A percentile compares a stretch with the other conserved stretches of the same genome.
These are phyloP conservation scores for Motacilla tschutschensis DNA, from an alignment of 2,113 vertebrate genomes.

Conservation along the genomic window DNA sequence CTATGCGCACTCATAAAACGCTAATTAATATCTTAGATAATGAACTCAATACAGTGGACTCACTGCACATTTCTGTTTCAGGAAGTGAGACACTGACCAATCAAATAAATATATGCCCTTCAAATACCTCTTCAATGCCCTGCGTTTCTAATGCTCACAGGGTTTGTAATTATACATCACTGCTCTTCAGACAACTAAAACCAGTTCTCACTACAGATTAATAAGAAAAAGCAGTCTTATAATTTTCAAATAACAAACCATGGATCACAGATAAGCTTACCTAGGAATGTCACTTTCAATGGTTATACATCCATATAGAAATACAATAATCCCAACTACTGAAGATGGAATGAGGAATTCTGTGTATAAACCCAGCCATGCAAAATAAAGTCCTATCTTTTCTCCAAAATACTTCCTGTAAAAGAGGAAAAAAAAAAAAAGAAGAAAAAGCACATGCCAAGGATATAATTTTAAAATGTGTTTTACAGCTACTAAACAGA, in stretches of 20 bases:
- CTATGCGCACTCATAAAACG: background rate
- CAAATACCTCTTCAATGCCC: background rate
- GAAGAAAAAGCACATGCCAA: background rate
- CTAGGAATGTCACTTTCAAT: conserved; percentile 92
- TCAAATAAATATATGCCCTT: background rate
- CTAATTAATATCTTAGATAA: background rate
- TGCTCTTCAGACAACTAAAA: background rate
- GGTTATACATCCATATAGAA: conserved; percentile 92
- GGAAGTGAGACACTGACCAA: background rate
- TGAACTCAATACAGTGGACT: background rate
- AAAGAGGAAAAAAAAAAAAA: background rate
- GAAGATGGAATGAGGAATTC: conserved; percentile 93
- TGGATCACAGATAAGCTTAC: conserved; percentile 62
- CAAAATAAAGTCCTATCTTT: conserved; percentile 97
- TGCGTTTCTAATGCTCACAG: background rate
- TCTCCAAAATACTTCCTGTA: conserved; percentile 97
- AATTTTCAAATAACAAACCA: background rate
- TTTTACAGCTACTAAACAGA: background rate
- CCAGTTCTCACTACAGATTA: background rate
- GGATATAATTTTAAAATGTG: background rate
- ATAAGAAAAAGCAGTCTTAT: background rate
- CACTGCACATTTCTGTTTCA: background rate
- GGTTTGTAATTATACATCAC: background rate
- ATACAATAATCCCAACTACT: conserved; percentile 92
- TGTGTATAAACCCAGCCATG: conserved; percentile 96